phyloP scores from a whole-genome alignment of 2,113 vertebrate genomes.

The Morone chrysops region DNA sequence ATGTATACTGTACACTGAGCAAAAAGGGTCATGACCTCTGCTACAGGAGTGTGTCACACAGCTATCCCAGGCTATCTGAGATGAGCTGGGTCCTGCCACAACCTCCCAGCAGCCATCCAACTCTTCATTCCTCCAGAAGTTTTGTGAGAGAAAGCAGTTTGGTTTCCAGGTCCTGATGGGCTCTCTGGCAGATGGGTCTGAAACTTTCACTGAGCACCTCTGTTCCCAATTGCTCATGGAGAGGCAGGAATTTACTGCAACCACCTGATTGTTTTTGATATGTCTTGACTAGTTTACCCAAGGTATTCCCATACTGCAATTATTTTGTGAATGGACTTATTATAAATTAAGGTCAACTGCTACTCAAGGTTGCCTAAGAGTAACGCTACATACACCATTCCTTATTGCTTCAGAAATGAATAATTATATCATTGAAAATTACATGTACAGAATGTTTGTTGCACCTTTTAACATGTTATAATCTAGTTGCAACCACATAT shows the following conservation, averaged over 20 bases:
- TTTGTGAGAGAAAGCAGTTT: constrained; percentile 37
- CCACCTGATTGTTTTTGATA: constrained; percentile 63
- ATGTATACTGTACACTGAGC: no score
- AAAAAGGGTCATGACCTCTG: neutral
- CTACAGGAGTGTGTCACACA: neutral
- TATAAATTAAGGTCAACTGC: constrained; percentile 27
- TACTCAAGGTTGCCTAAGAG: constrained; percentile 27
- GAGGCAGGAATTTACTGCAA: constrained; percentile 55
- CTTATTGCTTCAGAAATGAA: constrained; percentile 25
- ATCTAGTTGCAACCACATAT: neutral
- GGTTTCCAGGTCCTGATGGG: constrained; percentile 62
- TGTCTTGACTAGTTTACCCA: constrained; percentile 54
- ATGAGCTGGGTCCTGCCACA: constrained; percentile 21
- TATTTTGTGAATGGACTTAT: constrained; percentile 57
- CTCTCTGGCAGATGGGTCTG: constrained; percentile 63
- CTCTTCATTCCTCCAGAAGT: constrained; percentile 28
- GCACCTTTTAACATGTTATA: neutral
- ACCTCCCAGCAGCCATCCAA: constrained; percentile 30
- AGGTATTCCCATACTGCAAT: constrained; percentile 59
- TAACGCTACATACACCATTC: constrained; percentile 26
- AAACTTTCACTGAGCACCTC: constrained; percentile 64
- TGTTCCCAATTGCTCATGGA: constrained; percentile 59
- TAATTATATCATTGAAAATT: neutral
- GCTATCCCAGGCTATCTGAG: constrained; percentile 1
- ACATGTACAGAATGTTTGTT: neutral